phyloP scores from a whole-genome alignment of 1,140 invertebrate species.

The Paraescarpia echinospica region DNA sequence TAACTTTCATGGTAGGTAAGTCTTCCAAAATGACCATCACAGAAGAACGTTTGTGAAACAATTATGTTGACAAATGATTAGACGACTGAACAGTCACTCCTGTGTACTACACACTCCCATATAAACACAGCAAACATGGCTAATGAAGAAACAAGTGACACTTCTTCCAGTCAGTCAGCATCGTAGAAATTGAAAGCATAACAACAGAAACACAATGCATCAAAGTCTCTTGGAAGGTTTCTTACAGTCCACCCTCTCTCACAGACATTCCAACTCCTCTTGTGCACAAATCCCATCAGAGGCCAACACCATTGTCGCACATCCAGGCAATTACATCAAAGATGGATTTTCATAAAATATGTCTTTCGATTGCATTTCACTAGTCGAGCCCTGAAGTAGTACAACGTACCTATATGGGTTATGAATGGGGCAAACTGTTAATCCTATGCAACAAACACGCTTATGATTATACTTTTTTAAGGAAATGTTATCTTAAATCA shows the following conservation, averaged over 20 bases:
- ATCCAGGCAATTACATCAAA: neutral
- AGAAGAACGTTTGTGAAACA: neutral
- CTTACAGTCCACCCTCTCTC: neutral
- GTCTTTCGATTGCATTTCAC: too few relatives aligned
- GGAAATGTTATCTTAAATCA: neutral
- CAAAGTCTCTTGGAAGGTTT: neutral
- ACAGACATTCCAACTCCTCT: neutral
- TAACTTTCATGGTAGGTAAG: neutral
- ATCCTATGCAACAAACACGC: neutral
- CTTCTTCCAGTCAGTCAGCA: neutral
- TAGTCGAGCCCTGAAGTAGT: too few relatives aligned
- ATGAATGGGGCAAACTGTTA: neutral
- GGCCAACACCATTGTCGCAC: neutral
- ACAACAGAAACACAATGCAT: neutral
- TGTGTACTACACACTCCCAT: neutral
- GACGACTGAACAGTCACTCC: neutral
- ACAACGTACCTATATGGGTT: too few relatives aligned
- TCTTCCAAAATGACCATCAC: neutral
- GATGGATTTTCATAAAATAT: too few relatives aligned
- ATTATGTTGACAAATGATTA: neutral
- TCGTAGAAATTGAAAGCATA: neutral
- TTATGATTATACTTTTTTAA: neutral
- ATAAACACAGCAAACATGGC: neutral
- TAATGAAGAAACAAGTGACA: neutral
- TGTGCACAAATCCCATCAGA: too few relatives aligned